These are phyloP conservation scores for Heterodera filipjevi DNA, from an alignment of 2,888 invertebrate genomes.

Conservation along the genomic window DNA sequence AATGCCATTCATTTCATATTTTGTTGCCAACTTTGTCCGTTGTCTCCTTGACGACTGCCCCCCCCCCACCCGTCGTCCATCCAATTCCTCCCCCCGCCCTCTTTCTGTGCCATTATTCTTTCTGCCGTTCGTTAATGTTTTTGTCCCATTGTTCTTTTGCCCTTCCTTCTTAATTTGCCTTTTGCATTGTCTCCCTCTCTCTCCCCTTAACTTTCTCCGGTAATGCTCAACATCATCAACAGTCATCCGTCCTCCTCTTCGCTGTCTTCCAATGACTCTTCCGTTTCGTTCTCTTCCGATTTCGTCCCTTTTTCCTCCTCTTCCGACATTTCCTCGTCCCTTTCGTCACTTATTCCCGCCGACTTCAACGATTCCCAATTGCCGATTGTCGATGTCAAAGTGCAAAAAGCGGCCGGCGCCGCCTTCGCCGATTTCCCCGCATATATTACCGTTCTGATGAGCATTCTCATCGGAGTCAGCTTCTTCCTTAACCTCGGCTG, in stretches of 20 bases:
- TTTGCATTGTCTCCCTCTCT: neutral
- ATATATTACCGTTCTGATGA: slow-evolving; percentile 42
- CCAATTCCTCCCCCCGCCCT: too few species aligned
- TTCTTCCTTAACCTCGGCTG: slow-evolving; percentile 52
- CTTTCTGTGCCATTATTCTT: neutral
- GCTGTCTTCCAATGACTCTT: neutral
- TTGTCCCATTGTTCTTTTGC: neutral
- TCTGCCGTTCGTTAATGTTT: neutral
- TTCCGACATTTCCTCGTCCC: neutral
- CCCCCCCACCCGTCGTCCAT: neutral
- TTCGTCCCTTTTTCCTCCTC: neutral
- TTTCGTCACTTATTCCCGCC: neutral
- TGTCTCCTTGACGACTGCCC: slow-evolving; percentile 8
- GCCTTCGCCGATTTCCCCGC: neutral
- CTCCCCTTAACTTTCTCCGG: neutral
- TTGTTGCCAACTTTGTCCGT: slow-evolving; percentile 1
- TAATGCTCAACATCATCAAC: neutral
- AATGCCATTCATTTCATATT: neutral
- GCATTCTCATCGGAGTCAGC: slow-evolving; percentile 49
- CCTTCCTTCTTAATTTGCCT: neutral
- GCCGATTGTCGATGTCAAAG: neutral
- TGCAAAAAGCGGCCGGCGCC: neutral
- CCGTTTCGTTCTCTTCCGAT: neutral
- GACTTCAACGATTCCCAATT: neutral
- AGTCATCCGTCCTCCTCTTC: neutral